These are phyloP conservation scores for Ariopsis seemanni DNA, from an alignment of 2,113 vertebrate genomes.

Conservation along the genomic window DNA sequence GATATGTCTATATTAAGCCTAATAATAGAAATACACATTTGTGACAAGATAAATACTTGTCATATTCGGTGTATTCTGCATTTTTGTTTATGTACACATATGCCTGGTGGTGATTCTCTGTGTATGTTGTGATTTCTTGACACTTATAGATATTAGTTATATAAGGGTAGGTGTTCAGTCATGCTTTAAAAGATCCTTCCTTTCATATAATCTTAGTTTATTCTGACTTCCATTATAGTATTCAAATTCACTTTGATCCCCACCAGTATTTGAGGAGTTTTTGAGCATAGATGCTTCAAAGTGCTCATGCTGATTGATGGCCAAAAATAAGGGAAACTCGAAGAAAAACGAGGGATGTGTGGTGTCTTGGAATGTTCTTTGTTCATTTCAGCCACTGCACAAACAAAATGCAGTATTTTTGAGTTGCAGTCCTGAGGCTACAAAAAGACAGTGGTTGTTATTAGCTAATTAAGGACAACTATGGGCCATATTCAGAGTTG, in stretches of 20 bases:
- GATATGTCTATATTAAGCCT: neutral
- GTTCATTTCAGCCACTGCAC: neutral
- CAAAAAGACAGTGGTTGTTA: neutral
- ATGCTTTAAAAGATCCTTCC: neutral
- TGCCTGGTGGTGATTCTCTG: conserved; percentile 21
- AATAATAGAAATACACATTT: neutral
- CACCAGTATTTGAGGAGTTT: conserved; percentile 70
- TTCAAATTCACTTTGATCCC: neutral
- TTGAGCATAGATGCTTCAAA: conserved; percentile 54
- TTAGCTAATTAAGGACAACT: neutral
- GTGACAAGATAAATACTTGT: neutral
- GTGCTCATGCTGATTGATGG: conserved; percentile 83
- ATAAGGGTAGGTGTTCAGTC: neutral
- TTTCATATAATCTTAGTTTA: neutral
- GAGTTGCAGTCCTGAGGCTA: neutral
- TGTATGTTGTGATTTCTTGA: neutral
- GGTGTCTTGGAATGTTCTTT: neutral
- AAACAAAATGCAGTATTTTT: neutral
- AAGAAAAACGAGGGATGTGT: neutral
- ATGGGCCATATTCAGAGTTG: conserved; percentile 2
- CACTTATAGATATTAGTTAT: neutral
- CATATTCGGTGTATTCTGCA: neutral
- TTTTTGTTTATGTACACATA: neutral
- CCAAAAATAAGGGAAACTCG: conserved; percentile 53
- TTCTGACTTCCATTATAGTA: neutral